These are phyloP conservation scores for Centropyge bicolor DNA, from an alignment of 2,797 vertebrate genomes.

Conservation along the genomic window DNA sequence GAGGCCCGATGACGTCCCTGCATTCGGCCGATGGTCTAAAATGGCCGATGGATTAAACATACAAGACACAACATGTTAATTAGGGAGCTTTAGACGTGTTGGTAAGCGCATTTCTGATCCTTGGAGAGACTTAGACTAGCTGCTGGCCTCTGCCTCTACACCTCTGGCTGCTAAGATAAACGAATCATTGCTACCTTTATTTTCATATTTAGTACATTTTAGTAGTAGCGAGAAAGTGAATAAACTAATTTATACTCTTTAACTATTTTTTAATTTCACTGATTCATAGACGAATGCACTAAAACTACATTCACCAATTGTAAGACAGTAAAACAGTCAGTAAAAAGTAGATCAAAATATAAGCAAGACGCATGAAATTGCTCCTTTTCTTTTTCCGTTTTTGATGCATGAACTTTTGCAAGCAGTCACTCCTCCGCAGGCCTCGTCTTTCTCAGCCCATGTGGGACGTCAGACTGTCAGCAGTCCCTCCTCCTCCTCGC, in stretches of 20 bases:
- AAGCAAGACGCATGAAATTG: not conserved
- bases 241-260: not conserved
- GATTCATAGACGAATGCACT: not conserved
- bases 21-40: not conserved
- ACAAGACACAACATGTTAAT: not conserved
- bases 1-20: not conserved
- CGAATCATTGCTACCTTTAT: not conserved
- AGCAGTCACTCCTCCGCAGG: constrained; percentile 14
- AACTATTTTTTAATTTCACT: not conserved
- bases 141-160: not conserved
- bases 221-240: not conserved
- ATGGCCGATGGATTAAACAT: not conserved
- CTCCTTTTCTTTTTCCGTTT: not conserved
- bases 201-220: not conserved
- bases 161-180: not conserved
- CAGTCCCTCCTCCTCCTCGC: constrained; percentile 23
- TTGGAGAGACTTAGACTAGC: not conserved
- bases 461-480: constrained; percentile 60
- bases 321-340: not conserved
- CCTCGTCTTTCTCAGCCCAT: constrained; percentile 44
- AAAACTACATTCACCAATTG: not conserved
- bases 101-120: not conserved
- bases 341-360: not conserved
- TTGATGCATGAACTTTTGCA: constrained; percentile 18
- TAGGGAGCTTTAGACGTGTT: not conserved